Conservation (phyloP, 2,113 vertebrate genomes). For the Rostratula benghalensis region DNA sequence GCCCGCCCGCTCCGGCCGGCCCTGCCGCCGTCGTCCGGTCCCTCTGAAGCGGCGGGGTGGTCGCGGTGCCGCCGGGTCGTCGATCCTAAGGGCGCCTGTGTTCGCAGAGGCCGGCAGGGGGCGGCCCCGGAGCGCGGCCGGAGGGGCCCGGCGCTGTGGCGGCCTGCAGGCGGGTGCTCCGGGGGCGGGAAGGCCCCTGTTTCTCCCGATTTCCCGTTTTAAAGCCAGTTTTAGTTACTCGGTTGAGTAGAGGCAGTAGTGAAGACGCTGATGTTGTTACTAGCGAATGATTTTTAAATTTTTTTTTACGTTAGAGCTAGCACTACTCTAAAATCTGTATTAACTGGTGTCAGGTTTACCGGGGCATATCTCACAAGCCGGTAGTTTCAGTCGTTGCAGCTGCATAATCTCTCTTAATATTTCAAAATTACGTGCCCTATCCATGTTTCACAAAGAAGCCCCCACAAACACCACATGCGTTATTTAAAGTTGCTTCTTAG, state of each 20-base stretch:
- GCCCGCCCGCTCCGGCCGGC: background rate
- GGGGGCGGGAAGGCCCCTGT: too few species aligned
- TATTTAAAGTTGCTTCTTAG: rapidly evolving
- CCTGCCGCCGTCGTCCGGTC: background rate
- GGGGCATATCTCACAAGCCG: background rate
- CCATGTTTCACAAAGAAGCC: background rate
- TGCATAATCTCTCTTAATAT: background rate
- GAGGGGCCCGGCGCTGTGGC: background rate
- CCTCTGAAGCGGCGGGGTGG: background rate
- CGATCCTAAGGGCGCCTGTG: background rate
- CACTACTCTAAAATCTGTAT: too few species aligned
- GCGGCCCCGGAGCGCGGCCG: background rate
- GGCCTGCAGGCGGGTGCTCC: background rate
- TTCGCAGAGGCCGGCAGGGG: background rate
- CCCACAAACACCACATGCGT: rapidly evolving
- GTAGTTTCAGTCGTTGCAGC: rapidly evolving
- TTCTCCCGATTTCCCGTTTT: too few species aligned
- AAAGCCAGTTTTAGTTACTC: too few species aligned
- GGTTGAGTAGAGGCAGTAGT: background rate
- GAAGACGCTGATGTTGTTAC: background rate
- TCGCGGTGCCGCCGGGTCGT: too few species aligned
- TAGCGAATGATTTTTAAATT: too few species aligned
- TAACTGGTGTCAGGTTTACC: background rate
- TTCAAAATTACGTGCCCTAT: rapidly evolving
- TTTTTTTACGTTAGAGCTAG: background rate